A percentile compares a stretch with the other conserved stretches of the same genome.
These are phyloP conservation scores for Octodon degus DNA, from an alignment of 2,113 vertebrate species.

Conservation along the genomic window DNA sequence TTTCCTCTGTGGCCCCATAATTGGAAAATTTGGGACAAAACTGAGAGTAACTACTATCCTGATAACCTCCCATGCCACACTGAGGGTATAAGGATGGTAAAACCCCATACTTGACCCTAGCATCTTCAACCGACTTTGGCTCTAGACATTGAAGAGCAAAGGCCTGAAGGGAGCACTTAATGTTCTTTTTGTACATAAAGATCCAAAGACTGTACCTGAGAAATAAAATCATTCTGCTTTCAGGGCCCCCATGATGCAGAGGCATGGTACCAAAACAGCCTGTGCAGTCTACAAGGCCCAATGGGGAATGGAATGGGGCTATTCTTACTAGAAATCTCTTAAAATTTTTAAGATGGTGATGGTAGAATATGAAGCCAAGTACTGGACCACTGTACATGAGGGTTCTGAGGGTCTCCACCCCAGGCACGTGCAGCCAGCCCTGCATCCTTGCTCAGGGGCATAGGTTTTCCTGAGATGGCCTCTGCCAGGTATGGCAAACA, in stretches of 20 bases:
- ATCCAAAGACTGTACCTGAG: background rate
- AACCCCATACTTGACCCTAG: background rate
- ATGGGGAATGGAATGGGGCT: background rate
- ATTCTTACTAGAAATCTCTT: background rate
- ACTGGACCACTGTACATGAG: background rate
- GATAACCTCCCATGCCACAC: background rate
- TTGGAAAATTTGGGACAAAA: too few relatives aligned
- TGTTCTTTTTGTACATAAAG: background rate
- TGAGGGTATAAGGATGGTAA: background rate
- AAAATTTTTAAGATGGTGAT: background rate
- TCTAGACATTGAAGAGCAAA: background rate
- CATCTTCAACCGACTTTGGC: background rate
- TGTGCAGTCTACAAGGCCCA: background rate
- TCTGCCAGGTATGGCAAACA: background rate
- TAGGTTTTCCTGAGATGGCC: background rate
- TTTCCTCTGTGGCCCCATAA: too few relatives aligned
- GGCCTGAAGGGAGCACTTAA: background rate
- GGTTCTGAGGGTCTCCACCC: background rate
- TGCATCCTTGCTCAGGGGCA: background rate
- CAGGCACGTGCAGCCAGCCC: accelerated
- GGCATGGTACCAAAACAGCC: background rate
- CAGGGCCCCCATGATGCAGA: background rate
- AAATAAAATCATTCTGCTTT: background rate
- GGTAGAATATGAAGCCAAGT: background rate
- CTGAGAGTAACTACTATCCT: too few relatives aligned